Conservation (phyloP, 53 echinoderm and acorn worm genomes). For the Holothuria scabra region DNA sequence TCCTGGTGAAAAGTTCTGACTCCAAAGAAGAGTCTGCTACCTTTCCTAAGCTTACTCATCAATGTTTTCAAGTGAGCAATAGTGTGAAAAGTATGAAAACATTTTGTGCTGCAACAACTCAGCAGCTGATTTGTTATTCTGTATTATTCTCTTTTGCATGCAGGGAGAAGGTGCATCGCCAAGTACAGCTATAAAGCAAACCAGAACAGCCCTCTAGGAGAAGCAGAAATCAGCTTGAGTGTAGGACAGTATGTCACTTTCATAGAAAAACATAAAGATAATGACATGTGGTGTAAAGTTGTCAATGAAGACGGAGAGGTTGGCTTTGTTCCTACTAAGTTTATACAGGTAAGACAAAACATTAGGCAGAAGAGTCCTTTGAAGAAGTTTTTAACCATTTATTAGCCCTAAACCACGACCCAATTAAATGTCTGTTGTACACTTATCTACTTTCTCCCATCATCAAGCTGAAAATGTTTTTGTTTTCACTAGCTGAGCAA, state of each 20-base stretch:
- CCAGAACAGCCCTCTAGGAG: conserved; percentile 73
- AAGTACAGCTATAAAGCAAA: conserved; percentile 96
- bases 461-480: too few relatives aligned
- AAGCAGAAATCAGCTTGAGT: conserved; percentile 70
- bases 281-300: conserved; percentile 92
- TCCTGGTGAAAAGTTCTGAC: too few relatives aligned
- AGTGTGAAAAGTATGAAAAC: too few relatives aligned
- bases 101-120: neutral
- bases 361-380: too few relatives aligned
- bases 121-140: neutral
- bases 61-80: too few relatives aligned
- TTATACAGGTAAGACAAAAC: conserved; percentile 85
- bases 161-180: conserved; percentile 54
- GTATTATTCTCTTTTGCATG: neutral
- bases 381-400: too few relatives aligned
- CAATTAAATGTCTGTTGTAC: too few relatives aligned
- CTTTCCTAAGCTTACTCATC: too few relatives aligned
- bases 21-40: too few relatives aligned
- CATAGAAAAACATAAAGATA: conserved; percentile 68
- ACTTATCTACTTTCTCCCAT: too few relatives aligned
- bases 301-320: conserved; percentile 44
- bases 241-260: conserved; percentile 74
- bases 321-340: conserved; percentile 81
- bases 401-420: too few relatives aligned
- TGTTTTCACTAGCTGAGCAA: too few relatives aligned